Base-by-base conservation (phyloP, 2,888 invertebrate species). In the Capitulum mitella region DNA sequence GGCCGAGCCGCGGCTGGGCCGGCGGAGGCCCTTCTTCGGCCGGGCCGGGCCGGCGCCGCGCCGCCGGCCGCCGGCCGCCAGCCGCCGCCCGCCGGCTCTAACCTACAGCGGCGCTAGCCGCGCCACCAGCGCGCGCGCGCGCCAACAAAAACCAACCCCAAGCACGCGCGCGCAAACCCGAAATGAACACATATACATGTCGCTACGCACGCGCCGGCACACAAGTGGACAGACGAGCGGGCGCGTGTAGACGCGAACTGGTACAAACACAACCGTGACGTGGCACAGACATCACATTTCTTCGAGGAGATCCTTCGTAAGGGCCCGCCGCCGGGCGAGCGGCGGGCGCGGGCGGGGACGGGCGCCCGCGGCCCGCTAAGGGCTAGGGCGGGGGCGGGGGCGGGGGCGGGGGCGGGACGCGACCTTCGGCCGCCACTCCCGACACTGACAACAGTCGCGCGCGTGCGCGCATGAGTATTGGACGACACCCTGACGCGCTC, bases 211-310 rank as follows among this genome's bases (percentile, higher is more conserved):
- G 12, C 5, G 12, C 6, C 6, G 6, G 43, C 43, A 12, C 43
- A 43, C 43, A 43, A 43, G 43, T 8, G 6, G 12, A 12, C 43
- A 43, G 5, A 12, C 12, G 6, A 5, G 54, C n/a, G 3, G 14
- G 37, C 70, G 70, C 22, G 70, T 70, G 37, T 70, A 70, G 70
- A 70, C 70, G 26, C 70, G 70, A 32, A 34, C 70, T 16, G 70
- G 19, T 32, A 2, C 37, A 8, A 32, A 5, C 37, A 22, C 70
- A 34, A 32, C 32, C 34, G 64, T 3, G 64, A 14, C 70, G 70
- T 70, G 70, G 70, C 70, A 70, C 70, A 37, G 37, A 70, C 70
- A 70, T 70, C 70, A 70, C 70, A 70, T 37, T 61, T 70, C 70
- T 70, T 70, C 70, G 70, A 70, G 32, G 70, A 70, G 70, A 70